Evolutionary conservation across 2,113 vertebrate species (phyloP), one percentile per base, ranked within the genome.

Genomic region (Leptosomus discolor): DNA sequence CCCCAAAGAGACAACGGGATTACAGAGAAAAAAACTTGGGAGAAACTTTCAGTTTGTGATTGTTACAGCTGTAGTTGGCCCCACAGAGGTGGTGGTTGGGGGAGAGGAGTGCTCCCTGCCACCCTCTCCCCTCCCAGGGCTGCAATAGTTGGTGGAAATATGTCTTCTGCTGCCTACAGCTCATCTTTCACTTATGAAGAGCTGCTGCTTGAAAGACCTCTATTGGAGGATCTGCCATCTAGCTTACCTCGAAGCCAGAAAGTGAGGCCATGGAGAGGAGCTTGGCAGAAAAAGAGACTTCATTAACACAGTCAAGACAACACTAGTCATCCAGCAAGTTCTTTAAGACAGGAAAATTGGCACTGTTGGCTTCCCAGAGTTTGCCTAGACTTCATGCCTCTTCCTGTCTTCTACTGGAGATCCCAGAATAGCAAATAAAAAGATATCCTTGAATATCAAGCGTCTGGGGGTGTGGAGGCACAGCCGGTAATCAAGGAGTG

Each of bases 141-240:
- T 41, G 6, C 14, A 17, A 43, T 6, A 32, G 13, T 37, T 11
- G 32, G 61, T 0, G 0, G 63, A 73, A 93, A 65, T 6, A 0
- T 36, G 39, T 63, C 78, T 85, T 69, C 95, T 95, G 89, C 73
- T 77, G 68, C 46, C 74, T 93, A 73, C 77, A 88, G 93, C 85
- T 36, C 36, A n/a, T 45, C 61, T 57, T 53, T 76, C 0, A 0
- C 61, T 90, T 51, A 19, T 22, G 68, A 84, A 63, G 46, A 61
- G 20, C 43, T 86, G 63, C 20, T 20, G 45, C 43, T 71, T 79
- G 61, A 20, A 64, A 68, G 48, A 51, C 2, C 36, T 7, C 8
- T 4, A 1, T 23, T 79, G 57, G 37, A 71, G 51, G 48, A 81
- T 4, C 9, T 85, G 24, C 18, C 70, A 65, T 23, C 32, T 51